phyloP scores from a whole-genome alignment of 37 sponge, comb jelly and placozoan genomes.

The Beroe ovata region DNA sequence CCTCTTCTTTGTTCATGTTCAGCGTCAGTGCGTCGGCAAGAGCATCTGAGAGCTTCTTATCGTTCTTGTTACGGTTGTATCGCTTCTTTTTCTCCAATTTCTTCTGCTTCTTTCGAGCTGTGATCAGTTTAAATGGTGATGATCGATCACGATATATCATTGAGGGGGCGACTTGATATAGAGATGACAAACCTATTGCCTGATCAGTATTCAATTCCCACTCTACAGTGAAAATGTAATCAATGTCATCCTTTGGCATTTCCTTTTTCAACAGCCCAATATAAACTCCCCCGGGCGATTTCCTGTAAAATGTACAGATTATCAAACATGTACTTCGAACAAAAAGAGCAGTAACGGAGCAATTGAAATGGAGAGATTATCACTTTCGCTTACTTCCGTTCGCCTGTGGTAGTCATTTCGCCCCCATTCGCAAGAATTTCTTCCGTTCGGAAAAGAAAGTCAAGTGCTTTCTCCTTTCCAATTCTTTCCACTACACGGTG shows the following conservation, averaged over 20 bases:
- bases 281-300: conserved; percentile 35
- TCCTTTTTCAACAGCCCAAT: conserved; percentile 24
- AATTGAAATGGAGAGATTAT: too few species aligned
- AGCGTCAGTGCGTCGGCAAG: conserved; percentile 16
- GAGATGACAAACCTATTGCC: too few species aligned
- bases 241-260: conserved; percentile 1
- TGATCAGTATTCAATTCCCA: conserved; percentile 3
- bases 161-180: too few species aligned
- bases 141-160: too few species aligned
- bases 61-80: conserved; percentile 27
- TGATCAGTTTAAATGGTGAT: background rate
- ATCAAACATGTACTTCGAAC: too few species aligned
- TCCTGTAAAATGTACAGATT: too few species aligned
- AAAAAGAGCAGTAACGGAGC: too few species aligned
- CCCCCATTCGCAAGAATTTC: conserved; percentile 43
- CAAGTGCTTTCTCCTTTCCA: conserved; percentile 58
- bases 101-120: conserved; percentile 15
- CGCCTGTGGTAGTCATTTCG: background rate
- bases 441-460: conserved; percentile 38
- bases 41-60: conserved; percentile 1
- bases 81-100: conserved; percentile 35
- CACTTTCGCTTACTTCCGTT: conserved; percentile 41
- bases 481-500: conserved; percentile 61
- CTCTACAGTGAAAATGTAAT: conserved; percentile 56
- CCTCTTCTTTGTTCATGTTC: too few species aligned